Evolutionary conservation across 1,140 invertebrate species (phyloP), one percentile per base, ranked within the genome.

Genomic region (Panonychus citri): DNA sequence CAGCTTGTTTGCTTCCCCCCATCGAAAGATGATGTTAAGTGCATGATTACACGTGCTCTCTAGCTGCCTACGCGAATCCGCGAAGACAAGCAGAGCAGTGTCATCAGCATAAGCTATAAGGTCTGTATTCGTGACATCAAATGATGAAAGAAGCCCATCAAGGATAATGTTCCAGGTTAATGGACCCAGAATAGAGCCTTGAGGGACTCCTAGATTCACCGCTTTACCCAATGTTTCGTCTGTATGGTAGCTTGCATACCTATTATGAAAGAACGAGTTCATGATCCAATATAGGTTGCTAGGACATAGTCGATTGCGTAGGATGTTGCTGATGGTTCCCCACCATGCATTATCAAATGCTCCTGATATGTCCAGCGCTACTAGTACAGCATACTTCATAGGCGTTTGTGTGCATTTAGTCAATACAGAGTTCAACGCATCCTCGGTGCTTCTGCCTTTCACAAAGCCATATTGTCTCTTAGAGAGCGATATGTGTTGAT

Each of bases 311-410:
- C 8, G 7, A 3, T 15, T 1, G 10, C 34, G 0, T n/a, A 57
- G 21, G 1, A 7, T 4, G 13, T 51, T 39, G 3, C 17, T 24
- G 28, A 57, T 25, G 4, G 2, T 26, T n/a, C 27, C 48, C 46
- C 46, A 57, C 28, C 48, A 39, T 1, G 27, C 26, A 28, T 50
- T 51, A 40, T 57, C 48, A 39, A 57, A 57, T 1, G 55, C 55
- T 13, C 28, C 55, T 1, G 12, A 19, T 1, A 51, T 51, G 15
- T 57, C 55, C 12, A 57, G n/a, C 10, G 55, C 19, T 17, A 40
- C n/a, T 15, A 57, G 1, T 8, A 15, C 7, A n/a, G 24, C 42
- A 19, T 46, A 46, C 17, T 46, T 46, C n/a, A 2, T 21, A 1
- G 2, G 15, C 1, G 42, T 21, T 8, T 2, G 10, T 24, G 10